Evolutionary conservation across 2,888 invertebrate genomes (phyloP).

Genomic region (Oligia latruncula): DNA sequence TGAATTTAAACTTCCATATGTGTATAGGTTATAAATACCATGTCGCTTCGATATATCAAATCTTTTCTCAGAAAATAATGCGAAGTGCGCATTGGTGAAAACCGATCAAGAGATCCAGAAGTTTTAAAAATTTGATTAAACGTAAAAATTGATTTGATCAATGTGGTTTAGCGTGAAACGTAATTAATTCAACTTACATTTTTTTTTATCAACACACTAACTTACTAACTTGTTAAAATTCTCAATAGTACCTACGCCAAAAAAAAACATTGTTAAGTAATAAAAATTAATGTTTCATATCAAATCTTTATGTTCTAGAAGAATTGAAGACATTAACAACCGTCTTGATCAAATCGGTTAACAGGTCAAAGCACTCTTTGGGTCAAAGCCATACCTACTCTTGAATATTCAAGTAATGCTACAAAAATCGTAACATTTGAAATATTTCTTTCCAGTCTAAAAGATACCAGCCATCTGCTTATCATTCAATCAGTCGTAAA

Average conservation of each 20-base stretch:
- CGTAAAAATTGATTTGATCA: background rate
- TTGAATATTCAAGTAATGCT: background rate
- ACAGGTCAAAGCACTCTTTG: background rate
- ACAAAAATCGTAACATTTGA: background rate
- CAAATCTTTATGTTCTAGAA: slow-evolving; percentile 18
- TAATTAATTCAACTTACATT: background rate
- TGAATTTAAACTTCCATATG: background rate
- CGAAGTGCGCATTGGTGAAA: background rate
- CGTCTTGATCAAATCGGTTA: background rate
- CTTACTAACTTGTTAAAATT: background rate
- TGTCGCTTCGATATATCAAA: background rate
- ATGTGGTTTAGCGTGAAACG: background rate
- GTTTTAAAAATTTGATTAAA: background rate
- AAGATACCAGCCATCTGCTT: background rate
- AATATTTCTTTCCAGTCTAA: background rate
- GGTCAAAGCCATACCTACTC: background rate
- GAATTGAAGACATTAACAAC: slow-evolving; percentile 1
- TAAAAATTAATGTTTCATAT: background rate
- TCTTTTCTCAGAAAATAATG: background rate
- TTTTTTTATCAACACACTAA: background rate
- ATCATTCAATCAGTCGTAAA: slow-evolving; percentile 10
- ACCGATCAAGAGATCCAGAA: background rate
- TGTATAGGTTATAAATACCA: background rate
- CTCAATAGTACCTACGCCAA: background rate
- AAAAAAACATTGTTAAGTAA: background rate